Evolutionary conservation across 2,888 invertebrate species (phyloP), one percentile per base, ranked within the genome.

Genomic region (Oegoconia quadripuncta): DNA sequence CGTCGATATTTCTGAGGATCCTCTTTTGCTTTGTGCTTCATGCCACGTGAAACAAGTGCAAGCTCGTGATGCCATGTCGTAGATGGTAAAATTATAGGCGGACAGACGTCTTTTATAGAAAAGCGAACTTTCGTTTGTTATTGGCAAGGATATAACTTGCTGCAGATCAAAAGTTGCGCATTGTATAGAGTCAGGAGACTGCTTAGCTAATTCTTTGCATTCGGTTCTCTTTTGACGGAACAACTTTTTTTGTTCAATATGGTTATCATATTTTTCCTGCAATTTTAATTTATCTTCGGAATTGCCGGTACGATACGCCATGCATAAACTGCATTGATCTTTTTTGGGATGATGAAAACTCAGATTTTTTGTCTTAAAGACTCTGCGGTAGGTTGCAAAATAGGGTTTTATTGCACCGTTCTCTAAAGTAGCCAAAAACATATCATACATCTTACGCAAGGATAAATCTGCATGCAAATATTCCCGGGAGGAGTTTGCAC

Each of bases 291-390:
- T 35, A 13, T 18, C 35, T 28, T 35, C 35, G 11, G 17, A 26
- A 17, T 15, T 28, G 11, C 35, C 35, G 8, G 26, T 35, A 37
- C 23, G 15, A 31, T 37, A 31, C 23, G 37, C 30, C 31, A 37
- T 30, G 25, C 37, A 37, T 25, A 37, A 17, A 25, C 37, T 37
- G 29, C 37, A 37, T 30, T 37, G 37, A 30, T 37, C 37, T 17
- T 37, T 37, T 31, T 37, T 37, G 11, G 37, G 25, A n/a, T 35
- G 38, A 40, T 44, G 33, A 39, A 45, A 48, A 28, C 23, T 29
- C 26, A 37, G 34, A 27, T 33, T 28, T 34, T 28, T 39, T 28
- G 12, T 16, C 22, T 39, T 33, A 28, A 28, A 33, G n/a, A 26
- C 33, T 32, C 32, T 32, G 31, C 18, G 31, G 37, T 38, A 32